Conservation (phyloP, 2,797 vertebrate species). For the Oreonectes daqikongensis region DNA sequence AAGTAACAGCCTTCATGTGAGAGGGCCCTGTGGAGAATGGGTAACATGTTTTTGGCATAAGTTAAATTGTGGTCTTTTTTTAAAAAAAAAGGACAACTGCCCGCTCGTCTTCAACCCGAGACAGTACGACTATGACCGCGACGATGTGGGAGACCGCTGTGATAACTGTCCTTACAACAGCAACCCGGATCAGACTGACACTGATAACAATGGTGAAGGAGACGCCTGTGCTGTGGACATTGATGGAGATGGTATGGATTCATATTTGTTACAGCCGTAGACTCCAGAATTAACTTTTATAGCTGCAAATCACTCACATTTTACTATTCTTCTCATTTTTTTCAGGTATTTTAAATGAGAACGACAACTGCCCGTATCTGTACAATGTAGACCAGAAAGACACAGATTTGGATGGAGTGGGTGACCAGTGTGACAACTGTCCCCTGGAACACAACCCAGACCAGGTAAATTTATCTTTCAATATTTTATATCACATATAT, state of each 20-base stretch:
- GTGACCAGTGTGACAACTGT: slow-evolving; percentile 98
- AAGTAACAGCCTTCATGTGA: slow-evolving; percentile 43
- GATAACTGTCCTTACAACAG: slow-evolving; percentile 98
- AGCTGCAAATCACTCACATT: background rate
- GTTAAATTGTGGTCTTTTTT: slow-evolving; percentile 34
- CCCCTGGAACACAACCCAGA: slow-evolving; percentile 98
- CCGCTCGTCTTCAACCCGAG: slow-evolving; percentile 94
- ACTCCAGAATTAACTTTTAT: background rate
- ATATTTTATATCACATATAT: background rate
- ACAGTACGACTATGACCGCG: slow-evolving; percentile 96
- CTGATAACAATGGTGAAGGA: slow-evolving; percentile 93
- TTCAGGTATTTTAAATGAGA: slow-evolving; percentile 92
- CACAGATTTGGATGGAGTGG: slow-evolving; percentile 93
- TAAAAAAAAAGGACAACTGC: slow-evolving; percentile 90
- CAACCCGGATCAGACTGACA: slow-evolving; percentile 96
- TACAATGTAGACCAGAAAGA: slow-evolving; percentile 97
- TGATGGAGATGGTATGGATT: slow-evolving; percentile 89
- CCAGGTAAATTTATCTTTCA: slow-evolving; percentile 78
- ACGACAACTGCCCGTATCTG: slow-evolving; percentile 93
- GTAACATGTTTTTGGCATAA: slow-evolving; percentile 16
- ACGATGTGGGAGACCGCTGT: slow-evolving; percentile 95
- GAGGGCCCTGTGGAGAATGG: slow-evolving; percentile 21
- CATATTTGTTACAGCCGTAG: background rate
- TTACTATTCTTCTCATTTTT: background rate
- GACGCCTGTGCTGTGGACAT: slow-evolving; percentile 95